A percentile compares a stretch with the other conserved stretches of the same genome.
phyloP scores from a whole-genome alignment of 2,888 invertebrate species.

The Leistus spinibarbis region DNA sequence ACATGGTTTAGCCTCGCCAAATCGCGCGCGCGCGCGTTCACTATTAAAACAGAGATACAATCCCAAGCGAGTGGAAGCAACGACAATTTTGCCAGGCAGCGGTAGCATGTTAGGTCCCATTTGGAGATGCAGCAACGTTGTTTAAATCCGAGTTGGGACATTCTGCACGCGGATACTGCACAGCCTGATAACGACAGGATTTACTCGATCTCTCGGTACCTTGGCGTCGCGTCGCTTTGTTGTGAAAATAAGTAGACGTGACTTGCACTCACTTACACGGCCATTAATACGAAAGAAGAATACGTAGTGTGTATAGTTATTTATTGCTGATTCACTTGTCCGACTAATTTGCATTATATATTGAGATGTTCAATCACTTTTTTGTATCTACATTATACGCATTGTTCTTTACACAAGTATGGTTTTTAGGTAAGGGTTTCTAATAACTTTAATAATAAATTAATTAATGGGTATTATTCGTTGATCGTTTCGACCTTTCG shows the following conservation, averaged over 20 bases:
- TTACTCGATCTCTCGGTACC: background rate
- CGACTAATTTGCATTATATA: too few relatives aligned
- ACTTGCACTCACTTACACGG: background rate
- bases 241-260: background rate
- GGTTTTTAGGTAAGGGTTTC: too few relatives aligned
- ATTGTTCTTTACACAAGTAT: too few relatives aligned
- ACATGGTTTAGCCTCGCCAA: conserved; percentile 23
- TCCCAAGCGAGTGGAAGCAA: background rate
- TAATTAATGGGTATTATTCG: too few relatives aligned
- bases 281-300: too few relatives aligned
- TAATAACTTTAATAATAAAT: too few relatives aligned
- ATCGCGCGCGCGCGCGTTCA: background rate
- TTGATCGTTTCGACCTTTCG: too few relatives aligned
- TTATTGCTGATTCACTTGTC: too few relatives aligned
- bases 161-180: background rate
- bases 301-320: too few relatives aligned
- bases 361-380: too few relatives aligned
- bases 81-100: background rate
- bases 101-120: background rate
- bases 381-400: too few relatives aligned
- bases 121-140: conserved; percentile 18
- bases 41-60: conserved; percentile 25
- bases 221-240: background rate
- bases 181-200: conserved; percentile 7
- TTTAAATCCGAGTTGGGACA: background rate